Evolutionary conservation across 2,888 invertebrate genomes (phyloP), one percentile per base, ranked within the genome.

Genomic region (Hofmannophila pseudospretella): DNA sequence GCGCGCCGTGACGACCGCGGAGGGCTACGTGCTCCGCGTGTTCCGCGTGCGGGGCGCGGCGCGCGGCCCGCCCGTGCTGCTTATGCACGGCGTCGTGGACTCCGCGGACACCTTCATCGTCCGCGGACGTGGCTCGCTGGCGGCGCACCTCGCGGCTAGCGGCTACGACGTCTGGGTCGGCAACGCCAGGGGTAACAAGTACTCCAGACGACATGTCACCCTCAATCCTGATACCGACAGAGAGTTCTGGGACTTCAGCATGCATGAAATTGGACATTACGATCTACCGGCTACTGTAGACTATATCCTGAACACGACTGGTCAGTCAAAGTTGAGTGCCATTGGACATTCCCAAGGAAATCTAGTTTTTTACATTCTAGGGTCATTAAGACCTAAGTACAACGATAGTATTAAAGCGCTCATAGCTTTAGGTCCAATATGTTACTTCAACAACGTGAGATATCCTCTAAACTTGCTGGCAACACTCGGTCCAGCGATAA

Each of bases 281-380:
- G 82, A 84, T 50, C 41, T 81, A 41, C 75, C 82, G 7, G 71
- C 77, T 2, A 63, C 66, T 20, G 65, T 82, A 33, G 78, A 84
- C 54, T 67, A 74, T 38, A 66, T 81, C 41, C 51, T 77, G 2
- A 45, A 51, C 3, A 46, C 40, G 19, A 80, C 72, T 22, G 49
- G 48, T n/a, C 48, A 51, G 20, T 30, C 47, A 23, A 65, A 68
- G 49, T 39, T 94, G 0, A 88, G 87, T 45, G 91, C 91, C 50
- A 67, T 91, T 2, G 94, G 92, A 0, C 92, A 93, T 61, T 93
- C 92, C 0, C 82, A 84, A 53, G 94, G 93, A 3, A 88, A 88
- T 0, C 88, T 89, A 0, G 51, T 66, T 8, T 89, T 89, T 49
- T 89, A 76, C 44, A 86, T 89, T 0, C 76, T 89, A 68, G 70